Percentiles rank a stretch among this genome's conserved stretches.
Evolutionary conservation across 1,140 invertebrate genomes (phyloP).

Genomic region (Brachionus paranguensis): DNA sequence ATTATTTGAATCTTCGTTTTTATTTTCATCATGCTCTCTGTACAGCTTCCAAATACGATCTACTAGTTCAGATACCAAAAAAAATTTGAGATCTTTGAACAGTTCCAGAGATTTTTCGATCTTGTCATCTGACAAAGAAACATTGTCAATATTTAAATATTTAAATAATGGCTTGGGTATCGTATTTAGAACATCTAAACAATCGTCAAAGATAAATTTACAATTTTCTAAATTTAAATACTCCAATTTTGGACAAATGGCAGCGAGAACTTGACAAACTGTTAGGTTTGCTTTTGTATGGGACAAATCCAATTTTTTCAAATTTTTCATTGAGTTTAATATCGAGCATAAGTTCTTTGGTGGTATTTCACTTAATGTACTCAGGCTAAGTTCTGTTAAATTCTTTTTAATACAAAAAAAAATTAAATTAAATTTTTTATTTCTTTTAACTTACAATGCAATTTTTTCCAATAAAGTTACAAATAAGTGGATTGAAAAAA

Average conservation of each 20-base stretch:
- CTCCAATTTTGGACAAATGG: conserved; percentile 1
- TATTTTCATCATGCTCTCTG: neutral
- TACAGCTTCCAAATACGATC: neutral
- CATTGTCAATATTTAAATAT: conserved; percentile 18
- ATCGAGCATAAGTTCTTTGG: neutral
- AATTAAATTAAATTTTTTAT: neutral
- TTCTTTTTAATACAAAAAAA: neutral
- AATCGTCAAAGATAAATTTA: conserved; percentile 20
- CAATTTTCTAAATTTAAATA: conserved; percentile 19
- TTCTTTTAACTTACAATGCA: conserved; percentile 26
- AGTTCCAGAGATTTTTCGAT: neutral
- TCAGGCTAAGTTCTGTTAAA: conserved; percentile 5
- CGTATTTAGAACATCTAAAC: neutral
- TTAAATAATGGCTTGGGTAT: neutral
- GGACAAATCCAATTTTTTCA: conserved; percentile 6
- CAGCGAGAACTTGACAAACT: neutral
- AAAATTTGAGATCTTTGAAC: conserved; percentile 9
- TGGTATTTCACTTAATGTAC: neutral
- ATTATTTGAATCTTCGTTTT: neutral
- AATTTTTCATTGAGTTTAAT: neutral
- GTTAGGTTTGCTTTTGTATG: neutral
- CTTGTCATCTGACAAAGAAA: neutral
- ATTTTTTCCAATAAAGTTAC: conserved; percentile 5
- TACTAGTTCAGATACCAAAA: neutral
- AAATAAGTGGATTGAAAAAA: neutral